Evolutionary conservation across 2,113 vertebrate genomes (phyloP), one percentile per base, ranked within the genome.

Genomic region (Xyliphius kryptos): DNA sequence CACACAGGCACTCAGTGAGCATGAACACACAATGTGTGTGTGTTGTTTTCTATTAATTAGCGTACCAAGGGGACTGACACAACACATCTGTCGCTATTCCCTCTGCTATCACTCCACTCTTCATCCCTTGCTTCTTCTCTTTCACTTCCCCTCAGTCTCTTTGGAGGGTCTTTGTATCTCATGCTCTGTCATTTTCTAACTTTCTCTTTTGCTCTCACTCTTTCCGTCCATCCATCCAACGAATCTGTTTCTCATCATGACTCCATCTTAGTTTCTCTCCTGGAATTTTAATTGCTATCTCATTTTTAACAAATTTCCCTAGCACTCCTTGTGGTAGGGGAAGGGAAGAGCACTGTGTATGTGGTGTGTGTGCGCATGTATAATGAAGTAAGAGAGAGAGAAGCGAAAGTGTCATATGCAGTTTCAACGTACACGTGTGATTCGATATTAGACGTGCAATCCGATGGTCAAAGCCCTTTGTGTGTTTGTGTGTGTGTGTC

Each of bases 81-180:
- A 26, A 3, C 44, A 26, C 56, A 59, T 46, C 56, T 59, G 56
- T 59, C 56, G 11, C 56, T n/a, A 59, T 59, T 59, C 56, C 56
- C 56, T n/a, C 41, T 14, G 14, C n/a, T 46, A 47, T 59, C 41
- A 16, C 56, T 26, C 41, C 68, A 40, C 64, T 44, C 59, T 15
- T 57, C 37, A 52, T 64, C 50, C 17, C 44, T 66, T 19, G 13
- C 44, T 58, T 49, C 21, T 67, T 43, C 40, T 22, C 40, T 40
- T 56, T 20, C 48, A 47, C 17, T 38, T 57, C 54, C 57, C 15
- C 44, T 36, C 43, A 6, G 26, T 46, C 48, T 51, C 48, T 3
- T 37, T 22, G 16, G 36, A 51, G 37, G 12, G 6, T 11, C 50
- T 60, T 56, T 80, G 70, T 76, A 62, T 74, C 72, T 72, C 68